A percentile compares a stretch with the other conserved stretches of the same genome.
Evolutionary conservation across 1,140 invertebrate genomes (phyloP).

Genomic region (Anthonomus grandis): DNA sequence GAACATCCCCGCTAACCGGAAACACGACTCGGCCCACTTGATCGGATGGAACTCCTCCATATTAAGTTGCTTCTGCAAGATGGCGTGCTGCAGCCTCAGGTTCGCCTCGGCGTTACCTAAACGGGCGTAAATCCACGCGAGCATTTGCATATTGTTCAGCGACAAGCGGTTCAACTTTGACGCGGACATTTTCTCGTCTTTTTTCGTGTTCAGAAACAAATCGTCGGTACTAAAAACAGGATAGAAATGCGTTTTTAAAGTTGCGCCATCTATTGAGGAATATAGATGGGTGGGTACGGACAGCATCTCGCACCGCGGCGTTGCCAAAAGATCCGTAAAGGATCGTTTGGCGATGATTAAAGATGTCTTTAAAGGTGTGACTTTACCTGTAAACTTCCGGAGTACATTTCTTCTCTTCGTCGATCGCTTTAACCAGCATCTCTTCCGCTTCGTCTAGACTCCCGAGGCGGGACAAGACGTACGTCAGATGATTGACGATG

Average conservation of each 20-base stretch:
- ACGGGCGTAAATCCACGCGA: constrained; percentile 42
- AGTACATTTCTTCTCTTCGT: constrained; percentile 16
- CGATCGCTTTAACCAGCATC: constrained; percentile 31
- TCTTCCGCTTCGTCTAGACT: constrained; percentile 33
- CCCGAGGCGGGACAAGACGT: constrained; percentile 35
- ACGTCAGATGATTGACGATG: constrained; percentile 84
- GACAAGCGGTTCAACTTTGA: constrained; percentile 34
- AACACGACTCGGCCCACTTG: constrained; percentile 39
- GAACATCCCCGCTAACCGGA: constrained; percentile 36
- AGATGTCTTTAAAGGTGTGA: no score
- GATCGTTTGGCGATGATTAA: no score
- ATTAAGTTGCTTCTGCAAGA: constrained; percentile 36
- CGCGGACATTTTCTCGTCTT: constrained; percentile 20
- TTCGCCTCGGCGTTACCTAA: constrained; percentile 30
- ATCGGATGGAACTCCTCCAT: constrained; percentile 34
- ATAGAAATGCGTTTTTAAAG: no score
- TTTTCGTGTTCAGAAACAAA: constrained; percentile 32
- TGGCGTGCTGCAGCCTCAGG: constrained; percentile 36
- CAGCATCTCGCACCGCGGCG: no score
- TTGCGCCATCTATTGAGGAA: no score
- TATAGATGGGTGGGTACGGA: no score
- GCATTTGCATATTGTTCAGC: constrained; percentile 44
- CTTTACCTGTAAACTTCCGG: constrained; percentile 26
- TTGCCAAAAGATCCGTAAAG: no score
- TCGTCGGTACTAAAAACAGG: constrained; percentile 42